Conservation (phyloP, 2,888 invertebrate species). For the Sarcophaga rosellei region DNA sequence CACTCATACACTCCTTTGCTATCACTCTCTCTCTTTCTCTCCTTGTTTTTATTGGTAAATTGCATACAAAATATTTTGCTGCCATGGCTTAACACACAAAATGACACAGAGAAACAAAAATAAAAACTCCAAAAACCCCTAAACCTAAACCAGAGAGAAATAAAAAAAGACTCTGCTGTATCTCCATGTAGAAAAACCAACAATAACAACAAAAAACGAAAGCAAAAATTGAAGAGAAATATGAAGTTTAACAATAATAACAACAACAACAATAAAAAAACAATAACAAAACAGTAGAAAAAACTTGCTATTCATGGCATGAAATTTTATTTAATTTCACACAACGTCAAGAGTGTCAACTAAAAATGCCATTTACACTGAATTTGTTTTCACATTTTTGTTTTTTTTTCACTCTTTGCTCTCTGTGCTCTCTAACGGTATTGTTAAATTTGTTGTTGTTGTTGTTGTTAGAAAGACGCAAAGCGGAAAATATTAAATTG, state of each 20-base stretch:
- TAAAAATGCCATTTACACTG: slow-evolving; percentile 60
- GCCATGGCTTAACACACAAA: too few species aligned
- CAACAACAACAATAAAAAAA: slow-evolving; percentile 42
- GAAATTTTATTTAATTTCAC: slow-evolving; percentile 69
- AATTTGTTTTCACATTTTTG: neutral
- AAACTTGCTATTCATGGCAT: slow-evolving; percentile 51
- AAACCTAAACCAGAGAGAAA: neutral
- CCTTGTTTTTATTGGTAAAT: neutral
- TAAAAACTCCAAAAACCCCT: slow-evolving; percentile 3
- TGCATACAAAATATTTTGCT: too few species aligned
- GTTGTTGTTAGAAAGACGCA: neutral
- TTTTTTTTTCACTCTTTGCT: neutral
- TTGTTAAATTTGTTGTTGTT: slow-evolving; percentile 22
- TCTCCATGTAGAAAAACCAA: slow-evolving; percentile 8
- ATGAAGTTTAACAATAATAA: slow-evolving; percentile 47
- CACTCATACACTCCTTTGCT: too few species aligned
- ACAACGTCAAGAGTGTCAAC: slow-evolving; percentile 68
- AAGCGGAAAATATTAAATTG: neutral
- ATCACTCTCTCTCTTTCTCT: neutral
- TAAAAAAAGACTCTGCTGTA: neutral
- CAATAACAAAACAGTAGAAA: slow-evolving; percentile 12
- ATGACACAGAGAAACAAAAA: too few species aligned
- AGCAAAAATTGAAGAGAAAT: slow-evolving; percentile 15
- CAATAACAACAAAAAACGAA: slow-evolving; percentile 19
- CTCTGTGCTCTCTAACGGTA: slow-evolving; percentile 19